A percentile compares a stretch with the other conserved stretches of the same genome.
Evolutionary conservation across 2,888 invertebrate species (phyloP).

Genomic region (Heliothis peltigera): DNA sequence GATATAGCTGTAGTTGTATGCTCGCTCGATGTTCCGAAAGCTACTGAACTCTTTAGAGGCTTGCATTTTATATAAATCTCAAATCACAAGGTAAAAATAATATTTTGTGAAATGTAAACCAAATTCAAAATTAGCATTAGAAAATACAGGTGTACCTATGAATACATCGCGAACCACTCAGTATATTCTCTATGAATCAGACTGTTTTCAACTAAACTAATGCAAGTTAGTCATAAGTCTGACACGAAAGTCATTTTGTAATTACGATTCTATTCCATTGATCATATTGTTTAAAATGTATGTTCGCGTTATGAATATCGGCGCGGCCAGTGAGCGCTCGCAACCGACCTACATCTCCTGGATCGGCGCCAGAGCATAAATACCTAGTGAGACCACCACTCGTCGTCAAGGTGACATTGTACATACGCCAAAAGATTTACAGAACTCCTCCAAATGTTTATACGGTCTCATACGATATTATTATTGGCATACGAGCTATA

Average conservation of each 20-base stretch:
- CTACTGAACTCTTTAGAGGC: background rate
- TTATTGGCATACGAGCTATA: slow-evolving; percentile 29
- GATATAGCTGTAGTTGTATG: too few relatives aligned
- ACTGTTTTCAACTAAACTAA: slow-evolving; percentile 43
- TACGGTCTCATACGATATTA: slow-evolving; percentile 45
- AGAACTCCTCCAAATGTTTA: slow-evolving; percentile 45
- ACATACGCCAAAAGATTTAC: slow-evolving; percentile 59
- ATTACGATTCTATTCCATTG: slow-evolving; percentile 58
- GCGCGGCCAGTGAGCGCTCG: slow-evolving; percentile 59
- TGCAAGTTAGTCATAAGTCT: slow-evolving; percentile 51
- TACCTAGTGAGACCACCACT: slow-evolving; percentile 72
- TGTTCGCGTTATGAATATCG: slow-evolving; percentile 62
- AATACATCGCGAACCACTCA: slow-evolving; percentile 46
- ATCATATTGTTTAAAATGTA: slow-evolving; percentile 64
- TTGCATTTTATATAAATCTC: background rate
- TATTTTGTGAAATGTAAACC: slow-evolving; percentile 19
- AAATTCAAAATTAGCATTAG: slow-evolving; percentile 38
- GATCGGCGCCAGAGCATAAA: slow-evolving; percentile 79
- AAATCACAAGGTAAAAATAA: slow-evolving; percentile 4
- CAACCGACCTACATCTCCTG: slow-evolving; percentile 80
- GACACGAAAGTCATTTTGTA: slow-evolving; percentile 26
- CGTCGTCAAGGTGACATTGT: slow-evolving; percentile 81
- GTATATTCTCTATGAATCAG: slow-evolving; percentile 60
- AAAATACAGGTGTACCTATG: slow-evolving; percentile 51
- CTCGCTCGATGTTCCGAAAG: background rate